Conservation (phyloP, 2,113 vertebrate genomes). For the Smithornis capensis region DNA sequence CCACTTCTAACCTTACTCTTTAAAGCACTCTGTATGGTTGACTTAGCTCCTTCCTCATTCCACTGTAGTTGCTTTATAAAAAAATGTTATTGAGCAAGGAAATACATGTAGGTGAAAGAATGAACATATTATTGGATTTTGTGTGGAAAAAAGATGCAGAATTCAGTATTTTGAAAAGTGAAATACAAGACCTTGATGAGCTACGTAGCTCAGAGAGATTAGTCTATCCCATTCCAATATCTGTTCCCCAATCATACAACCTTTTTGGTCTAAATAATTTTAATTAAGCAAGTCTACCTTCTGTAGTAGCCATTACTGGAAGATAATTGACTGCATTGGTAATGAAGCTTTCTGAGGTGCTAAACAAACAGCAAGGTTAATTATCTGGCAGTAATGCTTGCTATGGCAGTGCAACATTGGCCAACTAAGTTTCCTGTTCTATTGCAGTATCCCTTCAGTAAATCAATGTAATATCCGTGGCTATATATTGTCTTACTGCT, state of each 20-base stretch:
- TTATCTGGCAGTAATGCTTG: conserved; percentile 73
- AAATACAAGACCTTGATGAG: conserved; percentile 7
- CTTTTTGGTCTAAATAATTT: conserved; percentile 74
- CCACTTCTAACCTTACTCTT: neutral
- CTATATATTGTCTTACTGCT: neutral
- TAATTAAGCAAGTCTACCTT: conserved; percentile 78
- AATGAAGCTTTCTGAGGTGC: conserved; percentile 75
- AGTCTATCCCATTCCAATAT: conserved; percentile 57
- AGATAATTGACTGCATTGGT: conserved; percentile 77
- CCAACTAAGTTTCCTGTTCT: conserved; percentile 67
- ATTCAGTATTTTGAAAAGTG: conserved; percentile 43
- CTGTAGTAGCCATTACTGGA: conserved; percentile 67
- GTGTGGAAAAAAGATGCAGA: neutral
- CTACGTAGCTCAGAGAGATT: conserved; percentile 44
- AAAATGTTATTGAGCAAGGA: conserved; percentile 12
- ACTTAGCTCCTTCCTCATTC: neutral
- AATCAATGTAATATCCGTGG: conserved; percentile 67
- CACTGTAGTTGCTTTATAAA: neutral
- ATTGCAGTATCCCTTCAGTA: conserved; percentile 51
- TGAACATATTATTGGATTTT: neutral
- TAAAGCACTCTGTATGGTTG: neutral
- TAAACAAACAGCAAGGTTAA: conserved; percentile 82
- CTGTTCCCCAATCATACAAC: conserved; percentile 58
- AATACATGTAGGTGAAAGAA: neutral
- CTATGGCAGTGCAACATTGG: conserved; percentile 45